Conservation (phyloP, 2,113 vertebrate genomes). For the Xenus cinereus region DNA sequence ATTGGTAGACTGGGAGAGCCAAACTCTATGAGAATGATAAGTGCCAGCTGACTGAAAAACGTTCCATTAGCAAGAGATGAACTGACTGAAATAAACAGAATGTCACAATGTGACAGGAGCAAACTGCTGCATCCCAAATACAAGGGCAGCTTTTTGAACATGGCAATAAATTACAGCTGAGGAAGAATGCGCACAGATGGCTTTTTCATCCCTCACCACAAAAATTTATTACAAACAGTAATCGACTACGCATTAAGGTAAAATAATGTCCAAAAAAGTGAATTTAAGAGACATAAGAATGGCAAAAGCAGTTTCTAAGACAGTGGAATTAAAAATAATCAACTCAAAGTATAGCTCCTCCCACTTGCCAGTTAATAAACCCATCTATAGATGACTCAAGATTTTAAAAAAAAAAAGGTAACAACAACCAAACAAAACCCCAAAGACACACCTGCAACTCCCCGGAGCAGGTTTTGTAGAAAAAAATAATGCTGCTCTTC, state of each 20-base stretch:
- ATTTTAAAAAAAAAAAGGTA: not conserved
- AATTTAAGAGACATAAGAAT: not conserved
- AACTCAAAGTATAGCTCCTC: not conserved
- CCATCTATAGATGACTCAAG: not conserved
- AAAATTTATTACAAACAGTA: not conserved
- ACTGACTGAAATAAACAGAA: not conserved
- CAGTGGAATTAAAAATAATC: not conserved
- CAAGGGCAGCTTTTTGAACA: not conserved
- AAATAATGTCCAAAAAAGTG: not conserved
- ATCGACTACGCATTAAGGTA: not conserved
- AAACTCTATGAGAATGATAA: not conserved
- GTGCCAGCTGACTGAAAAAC: not conserved
- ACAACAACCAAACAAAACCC: not conserved
- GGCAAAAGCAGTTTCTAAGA: not conserved
- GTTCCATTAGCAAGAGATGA: not conserved
- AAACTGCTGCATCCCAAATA: not conserved
- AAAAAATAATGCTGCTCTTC: not conserved
- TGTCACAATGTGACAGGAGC: not conserved
- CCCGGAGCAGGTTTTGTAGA: not conserved
- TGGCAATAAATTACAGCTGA: not conserved
- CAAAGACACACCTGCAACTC: not conserved
- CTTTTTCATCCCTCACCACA: not conserved
- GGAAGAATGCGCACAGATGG: not conserved
- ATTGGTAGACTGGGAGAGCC: not conserved
- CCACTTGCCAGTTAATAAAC: not conserved